Base-by-base conservation (phyloP, 1,140 invertebrate species). In the Steinernema khuongi region DNA sequence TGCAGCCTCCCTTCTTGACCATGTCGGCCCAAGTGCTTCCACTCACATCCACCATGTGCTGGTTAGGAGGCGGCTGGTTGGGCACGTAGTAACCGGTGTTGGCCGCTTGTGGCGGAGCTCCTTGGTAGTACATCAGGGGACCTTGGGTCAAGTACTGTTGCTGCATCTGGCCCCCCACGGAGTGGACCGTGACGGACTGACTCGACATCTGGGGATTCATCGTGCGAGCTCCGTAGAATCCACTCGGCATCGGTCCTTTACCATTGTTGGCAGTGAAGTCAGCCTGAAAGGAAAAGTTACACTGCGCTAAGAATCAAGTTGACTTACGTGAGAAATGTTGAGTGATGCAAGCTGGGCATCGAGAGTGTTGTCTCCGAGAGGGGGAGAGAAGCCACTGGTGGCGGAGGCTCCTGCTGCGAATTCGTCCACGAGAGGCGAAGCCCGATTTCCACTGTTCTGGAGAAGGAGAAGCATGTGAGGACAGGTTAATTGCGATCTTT, bases 1-100 rank as follows among this genome's bases (percentile, higher is more conserved):
- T n/a, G n/a, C n/a, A n/a, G n/a, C 50, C 50, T 60, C 50, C 50
- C 26, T 60, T 60, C 22, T 60, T 60, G 11, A 60, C 50, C 50
- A 60, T 60, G 26, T 60, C 50, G 14, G 50, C 50, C 50, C 50
- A 60, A 26, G 50, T 60, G 50, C 26, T 60, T 22, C 50, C 50
- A 26, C 50, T 60, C 4, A 60, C 50, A 22, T 60, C 50, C 7
- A 60, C 50, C 4, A 60, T 22, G 22, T 60, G 50, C 19, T 60
- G 50, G 7, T 14, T 22, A 7, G 50, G 7, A 14, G 50, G 50
- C 4, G 50, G 50, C 50, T 60, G 50, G 50, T 60, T 60, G 50
- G 50, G 4, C 4, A 60, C 50, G 50, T 60, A 60, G 19, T 60
- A 60, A 22, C 22, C 26, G 7, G 36, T n/a, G 50, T 60, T 60